These are phyloP conservation scores for Parus major DNA, from an alignment of 2,113 vertebrate species.

Conservation along the genomic window DNA sequence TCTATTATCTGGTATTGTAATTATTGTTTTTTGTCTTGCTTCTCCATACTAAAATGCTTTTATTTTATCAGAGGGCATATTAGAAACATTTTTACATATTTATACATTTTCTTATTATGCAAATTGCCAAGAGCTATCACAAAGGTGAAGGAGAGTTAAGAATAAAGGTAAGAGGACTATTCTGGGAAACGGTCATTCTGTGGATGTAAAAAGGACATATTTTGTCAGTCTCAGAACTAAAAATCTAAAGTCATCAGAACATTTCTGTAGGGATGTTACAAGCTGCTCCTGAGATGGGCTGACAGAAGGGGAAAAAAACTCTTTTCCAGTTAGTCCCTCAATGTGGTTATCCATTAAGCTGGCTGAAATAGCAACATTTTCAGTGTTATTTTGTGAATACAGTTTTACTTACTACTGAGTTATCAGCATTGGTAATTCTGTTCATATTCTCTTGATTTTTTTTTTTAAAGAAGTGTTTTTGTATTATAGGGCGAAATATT, in stretches of 20 bases:
- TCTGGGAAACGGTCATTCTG: neutral
- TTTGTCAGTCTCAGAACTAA: slow-evolving; percentile 1
- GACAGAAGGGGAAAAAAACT: neutral
- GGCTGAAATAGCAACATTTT: neutral
- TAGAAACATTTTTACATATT: slow-evolving; percentile 71
- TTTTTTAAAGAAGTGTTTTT: neutral
- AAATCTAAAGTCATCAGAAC: neutral
- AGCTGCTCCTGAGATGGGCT: neutral
- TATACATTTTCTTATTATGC: slow-evolving; percentile 63
- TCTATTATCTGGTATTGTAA: slow-evolving; percentile 6
- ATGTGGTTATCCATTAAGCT: neutral
- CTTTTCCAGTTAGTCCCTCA: neutral
- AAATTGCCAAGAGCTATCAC: slow-evolving; percentile 51
- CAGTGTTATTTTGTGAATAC: neutral
- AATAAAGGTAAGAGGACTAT: slow-evolving; percentile 49
- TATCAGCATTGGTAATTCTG: neutral
- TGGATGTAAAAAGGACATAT: slow-evolving; percentile 1
- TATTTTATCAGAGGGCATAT: slow-evolving; percentile 65
- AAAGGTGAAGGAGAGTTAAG: slow-evolving; percentile 61
- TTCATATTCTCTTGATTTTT: neutral
- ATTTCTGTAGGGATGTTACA: neutral
- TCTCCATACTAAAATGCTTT: slow-evolving; percentile 39
- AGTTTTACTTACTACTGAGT: neutral
- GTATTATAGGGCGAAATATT: neutral
- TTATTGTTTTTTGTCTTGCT: slow-evolving; percentile 51